Conservation (phyloP, 2,888 invertebrate genomes). For the Leptinotarsa tumamoca region DNA sequence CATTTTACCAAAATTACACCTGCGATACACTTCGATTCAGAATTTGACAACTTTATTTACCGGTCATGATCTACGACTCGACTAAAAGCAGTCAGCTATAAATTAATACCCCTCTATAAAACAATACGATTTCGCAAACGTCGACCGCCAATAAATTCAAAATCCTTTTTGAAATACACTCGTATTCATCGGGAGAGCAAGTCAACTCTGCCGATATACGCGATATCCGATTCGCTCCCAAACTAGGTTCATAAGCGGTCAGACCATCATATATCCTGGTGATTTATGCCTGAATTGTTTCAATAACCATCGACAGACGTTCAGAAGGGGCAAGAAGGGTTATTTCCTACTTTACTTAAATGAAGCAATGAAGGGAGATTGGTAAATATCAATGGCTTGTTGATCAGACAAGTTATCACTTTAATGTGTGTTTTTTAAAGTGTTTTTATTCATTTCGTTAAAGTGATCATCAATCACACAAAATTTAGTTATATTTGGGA, state of each 20-base stretch:
- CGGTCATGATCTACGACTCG: constrained; percentile 38
- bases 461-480: too few relatives aligned
- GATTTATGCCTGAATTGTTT: constrained; percentile 56
- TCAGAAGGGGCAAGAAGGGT: constrained; percentile 20
- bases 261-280: constrained; percentile 50
- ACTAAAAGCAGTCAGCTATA: constrained; percentile 43
- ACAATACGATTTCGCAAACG: constrained; percentile 46
- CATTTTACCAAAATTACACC: constrained; percentile 18
- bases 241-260: constrained; percentile 52
- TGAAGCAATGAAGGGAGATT: neutral
- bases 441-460: too few relatives aligned
- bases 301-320: constrained; percentile 49
- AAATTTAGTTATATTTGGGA: too few relatives aligned
- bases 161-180: constrained; percentile 42
- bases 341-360: neutral
- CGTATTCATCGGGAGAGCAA: constrained; percentile 29
- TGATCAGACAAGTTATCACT: too few relatives aligned
- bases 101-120: constrained; percentile 45
- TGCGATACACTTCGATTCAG: constrained; percentile 36
- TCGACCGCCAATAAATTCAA: constrained; percentile 46
- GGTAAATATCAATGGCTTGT: too few relatives aligned
- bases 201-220: constrained; percentile 39
- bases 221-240: constrained; percentile 45
- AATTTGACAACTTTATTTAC: constrained; percentile 43
- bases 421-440: too few relatives aligned